Evolutionary conservation across 2,113 vertebrate species (phyloP).

Genomic region (Percopsis transmontana): DNA sequence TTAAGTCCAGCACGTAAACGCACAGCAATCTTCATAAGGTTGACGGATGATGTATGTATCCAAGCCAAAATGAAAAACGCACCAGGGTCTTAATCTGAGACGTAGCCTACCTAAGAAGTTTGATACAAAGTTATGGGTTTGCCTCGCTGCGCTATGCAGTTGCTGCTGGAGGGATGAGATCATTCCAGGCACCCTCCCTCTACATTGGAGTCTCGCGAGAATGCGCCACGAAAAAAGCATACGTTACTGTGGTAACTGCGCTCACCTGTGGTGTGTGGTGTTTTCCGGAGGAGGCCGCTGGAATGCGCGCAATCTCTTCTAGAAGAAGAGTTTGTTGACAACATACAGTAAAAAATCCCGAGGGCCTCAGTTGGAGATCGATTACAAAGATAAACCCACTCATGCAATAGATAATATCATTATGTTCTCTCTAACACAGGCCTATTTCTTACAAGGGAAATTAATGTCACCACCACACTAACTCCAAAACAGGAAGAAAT

Average conservation of each 20-base stretch:
- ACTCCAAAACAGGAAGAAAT: neutral
- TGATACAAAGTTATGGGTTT: constrained; percentile 72
- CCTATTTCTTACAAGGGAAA: neutral
- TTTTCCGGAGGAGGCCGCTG: neutral
- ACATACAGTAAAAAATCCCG: too few relatives aligned
- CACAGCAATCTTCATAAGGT: constrained; percentile 19
- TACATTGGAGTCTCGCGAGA: constrained; percentile 73
- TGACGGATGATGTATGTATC: constrained; percentile 1
- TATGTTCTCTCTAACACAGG: neutral
- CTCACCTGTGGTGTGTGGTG: constrained; percentile 62
- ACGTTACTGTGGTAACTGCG: constrained; percentile 68
- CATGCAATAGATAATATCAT: neutral
- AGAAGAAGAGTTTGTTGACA: too few relatives aligned
- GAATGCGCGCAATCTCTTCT: neutral
- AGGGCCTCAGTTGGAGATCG: too few relatives aligned
- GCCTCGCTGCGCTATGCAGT: constrained; percentile 77
- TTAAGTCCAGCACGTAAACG: constrained; percentile 36
- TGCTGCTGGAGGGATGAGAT: constrained; percentile 76
- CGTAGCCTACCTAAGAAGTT: constrained; percentile 71
- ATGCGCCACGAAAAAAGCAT: constrained; percentile 37
- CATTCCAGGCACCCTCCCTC: constrained; percentile 63
- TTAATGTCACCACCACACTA: neutral
- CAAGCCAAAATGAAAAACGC: constrained; percentile 19
- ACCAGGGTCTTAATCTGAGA: constrained; percentile 30
- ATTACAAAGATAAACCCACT: too few relatives aligned